Base-by-base conservation (phyloP, 2,113 vertebrate species). In the Todiramphus saurophagus region DNA sequence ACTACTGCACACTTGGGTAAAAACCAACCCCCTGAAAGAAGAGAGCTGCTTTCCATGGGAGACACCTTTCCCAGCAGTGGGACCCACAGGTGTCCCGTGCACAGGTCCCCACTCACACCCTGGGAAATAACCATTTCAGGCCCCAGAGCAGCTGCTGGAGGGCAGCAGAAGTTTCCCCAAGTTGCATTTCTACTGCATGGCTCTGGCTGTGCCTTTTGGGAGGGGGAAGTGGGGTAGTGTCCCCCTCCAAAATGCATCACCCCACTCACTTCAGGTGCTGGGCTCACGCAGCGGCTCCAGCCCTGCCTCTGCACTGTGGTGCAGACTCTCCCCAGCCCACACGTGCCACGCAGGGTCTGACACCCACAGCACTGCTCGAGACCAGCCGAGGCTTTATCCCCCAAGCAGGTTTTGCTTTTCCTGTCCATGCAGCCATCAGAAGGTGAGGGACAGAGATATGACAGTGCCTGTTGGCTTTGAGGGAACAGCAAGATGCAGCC, bases 291-390 rank as follows among this genome's bases (percentile, higher is more conserved):
- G 50, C 1, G 0, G 73, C 73, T 78, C 64, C 50, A 78, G 73
- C 73, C 44, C 27, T 25, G 59, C n/a, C 74, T 5, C 31, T 24
- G 44, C n/a, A 30, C 7, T 1, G 3, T 0, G 2, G 28, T 19
- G 44, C 30, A 33, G 30, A 56, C 30, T 18, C 37, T 39, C 37
- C 43, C 27, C 44, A 16, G 27, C 25, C 59, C 13, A 1, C 19
- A 8, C 1, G 11, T 15, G 39, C 39, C 60, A 4, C 8, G 30
- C 28, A 5, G n/a, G 11, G 31, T 21, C 51, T 18, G 43, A 48
- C 41, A 39, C 56, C 41, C 1, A 0, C 30, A 20, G 39, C 15
- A 9, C 2, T 20, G 16, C 77, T 66, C 0, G 0, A 63, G 53
- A 39, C 64, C 50, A 59, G 43, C 37, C 41, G 27, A 72, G 63